Evolutionary conservation across 23 tunicate species (phyloP), one percentile per base, ranked within the genome.

Genomic region (Trididemnum nubilum): DNA sequence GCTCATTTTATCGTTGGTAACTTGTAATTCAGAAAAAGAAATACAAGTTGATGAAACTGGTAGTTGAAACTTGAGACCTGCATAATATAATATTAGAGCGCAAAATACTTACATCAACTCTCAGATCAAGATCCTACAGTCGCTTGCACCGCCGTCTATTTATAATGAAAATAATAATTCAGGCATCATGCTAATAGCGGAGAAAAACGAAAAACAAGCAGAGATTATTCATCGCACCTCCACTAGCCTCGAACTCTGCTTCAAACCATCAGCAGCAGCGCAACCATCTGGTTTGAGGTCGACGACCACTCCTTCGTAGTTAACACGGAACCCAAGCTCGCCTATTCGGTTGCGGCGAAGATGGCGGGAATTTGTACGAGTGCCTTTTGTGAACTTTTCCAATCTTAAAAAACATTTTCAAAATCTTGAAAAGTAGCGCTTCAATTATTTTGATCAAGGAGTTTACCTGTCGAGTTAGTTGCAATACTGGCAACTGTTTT

Each of bases 301-400:
- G 84, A 81, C 90, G 5, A 93, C 83, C 39, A 93, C 78, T 28
- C 98, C 98, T 93, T 93, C 98, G 67, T 93, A 93, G 31, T 93
- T 93, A 51, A 93, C 87, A 25, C 80, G 87, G 25, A 93, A 87
- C 7, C 93, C 98, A 26, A 93, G 87, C 71, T 93, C 89, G 0
- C 84, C 87, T 0, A 27, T 32, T n/a, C 44, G 37, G 50, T 81
- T 81, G 28, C 98, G 77, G 21, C 88, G 78, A 44, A 85, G 51
- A 82, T 73, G 80, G 1, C 87, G 84, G 2, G 81, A 66, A 1
- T 73, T 65, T 7, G 98, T 85, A 66, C 84, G 93, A n/a, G 84
- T 83, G 3, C 98, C 98, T 39, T 83, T 84, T 25, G 94, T 93
- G 76, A 93, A 93, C 27, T 79, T 63, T 52, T 84, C 83, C 40